Percentiles rank a stretch among this genome's conserved stretches.
Evolutionary conservation across 2,888 invertebrate species (phyloP).

Genomic region (Saturnia japonica): DNA sequence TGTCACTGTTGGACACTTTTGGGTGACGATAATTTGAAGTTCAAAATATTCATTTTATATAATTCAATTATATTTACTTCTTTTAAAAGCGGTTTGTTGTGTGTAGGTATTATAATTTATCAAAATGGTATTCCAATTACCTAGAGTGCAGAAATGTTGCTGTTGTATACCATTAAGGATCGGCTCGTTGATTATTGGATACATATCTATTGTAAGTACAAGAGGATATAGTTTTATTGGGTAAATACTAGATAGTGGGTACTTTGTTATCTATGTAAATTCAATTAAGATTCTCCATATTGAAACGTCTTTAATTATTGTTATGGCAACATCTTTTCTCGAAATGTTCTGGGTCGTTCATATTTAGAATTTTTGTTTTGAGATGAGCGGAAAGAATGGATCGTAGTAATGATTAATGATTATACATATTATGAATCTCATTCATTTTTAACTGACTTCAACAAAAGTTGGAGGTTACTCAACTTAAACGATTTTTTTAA

Average conservation of each 20-base stretch:
- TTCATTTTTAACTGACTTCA: no score
- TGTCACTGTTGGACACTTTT: background rate
- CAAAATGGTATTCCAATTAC: constrained; percentile 46
- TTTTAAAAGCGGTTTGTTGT: background rate
- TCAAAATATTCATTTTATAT: background rate
- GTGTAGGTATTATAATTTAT: background rate
- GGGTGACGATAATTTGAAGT: background rate
- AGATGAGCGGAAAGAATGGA: background rate
- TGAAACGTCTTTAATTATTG: background rate
- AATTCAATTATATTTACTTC: background rate
- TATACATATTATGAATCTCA: no score
- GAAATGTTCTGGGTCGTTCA: background rate
- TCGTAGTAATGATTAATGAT: no score
- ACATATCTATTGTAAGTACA: constrained; percentile 65
- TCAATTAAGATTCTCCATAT: background rate
- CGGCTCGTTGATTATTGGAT: constrained; percentile 66
- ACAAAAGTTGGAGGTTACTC: no score
- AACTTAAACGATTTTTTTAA: no score
- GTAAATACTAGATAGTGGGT: background rate
- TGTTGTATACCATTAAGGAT: constrained; percentile 60
- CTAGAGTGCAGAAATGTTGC: constrained; percentile 58
- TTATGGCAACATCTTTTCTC: background rate
- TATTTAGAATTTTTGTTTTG: background rate
- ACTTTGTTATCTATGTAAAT: constrained; percentile 1
- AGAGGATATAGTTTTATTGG: background rate